Conservation (phyloP, 2,113 vertebrate species). For the Pituophis catenifer region DNA sequence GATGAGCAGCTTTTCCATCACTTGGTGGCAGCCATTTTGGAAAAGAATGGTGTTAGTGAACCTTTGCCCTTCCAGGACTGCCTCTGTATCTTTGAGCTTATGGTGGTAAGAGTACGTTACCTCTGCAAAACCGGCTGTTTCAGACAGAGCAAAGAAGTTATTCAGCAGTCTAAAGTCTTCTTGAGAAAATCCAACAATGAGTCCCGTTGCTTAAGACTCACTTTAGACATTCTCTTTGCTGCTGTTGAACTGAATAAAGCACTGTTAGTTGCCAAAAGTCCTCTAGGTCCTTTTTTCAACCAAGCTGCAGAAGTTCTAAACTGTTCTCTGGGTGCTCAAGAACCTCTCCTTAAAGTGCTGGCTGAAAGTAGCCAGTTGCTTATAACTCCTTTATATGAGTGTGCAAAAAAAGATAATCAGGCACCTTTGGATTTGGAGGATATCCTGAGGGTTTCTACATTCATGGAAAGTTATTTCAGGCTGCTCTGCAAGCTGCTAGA, state of each 20-base stretch:
- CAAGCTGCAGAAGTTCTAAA: constrained; percentile 59
- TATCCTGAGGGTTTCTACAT: constrained; percentile 71
- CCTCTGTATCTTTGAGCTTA: constrained; percentile 73
- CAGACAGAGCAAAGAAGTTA: constrained; percentile 44
- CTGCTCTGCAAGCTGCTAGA: constrained; percentile 58
- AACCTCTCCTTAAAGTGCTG: constrained; percentile 58
- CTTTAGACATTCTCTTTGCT: constrained; percentile 55
- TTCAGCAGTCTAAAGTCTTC: constrained; percentile 43
- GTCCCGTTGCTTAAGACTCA: background rate
- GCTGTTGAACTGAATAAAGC: constrained; percentile 65
- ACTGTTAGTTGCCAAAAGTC: constrained; percentile 7
- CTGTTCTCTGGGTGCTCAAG: rapidly evolving
- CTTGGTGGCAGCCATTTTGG: constrained; percentile 44
- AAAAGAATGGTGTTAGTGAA: background rate
- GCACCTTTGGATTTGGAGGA: constrained; percentile 39
- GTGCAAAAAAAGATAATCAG: background rate
- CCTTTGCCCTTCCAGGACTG: constrained; percentile 24
- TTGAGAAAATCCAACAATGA: background rate
- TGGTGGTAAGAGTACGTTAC: constrained; percentile 64
- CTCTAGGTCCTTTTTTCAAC: constrained; percentile 40
- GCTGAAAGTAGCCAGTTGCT: constrained; percentile 76
- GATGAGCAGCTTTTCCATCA: constrained; percentile 54
- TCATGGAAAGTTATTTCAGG: constrained; percentile 72
- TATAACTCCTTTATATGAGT: constrained; percentile 62
- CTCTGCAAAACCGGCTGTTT: constrained; percentile 72